Base-by-base conservation (phyloP, 2,888 invertebrate species). In the Serrognathus titanus region DNA sequence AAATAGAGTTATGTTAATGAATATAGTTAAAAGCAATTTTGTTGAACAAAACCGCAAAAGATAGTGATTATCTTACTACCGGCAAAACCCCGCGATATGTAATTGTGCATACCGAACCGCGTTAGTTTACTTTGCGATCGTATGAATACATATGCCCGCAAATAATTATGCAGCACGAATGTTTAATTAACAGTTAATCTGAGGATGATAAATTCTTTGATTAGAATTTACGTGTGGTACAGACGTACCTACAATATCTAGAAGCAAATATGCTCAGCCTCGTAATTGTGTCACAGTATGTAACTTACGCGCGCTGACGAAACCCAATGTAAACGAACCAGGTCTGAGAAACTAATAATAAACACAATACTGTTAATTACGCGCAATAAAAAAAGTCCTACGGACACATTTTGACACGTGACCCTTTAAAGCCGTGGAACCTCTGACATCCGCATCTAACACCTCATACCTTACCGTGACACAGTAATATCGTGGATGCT, bases 401-500 rank as follows among this genome's bases (percentile, higher is more conserved):
- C 49, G 48, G 41, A 52, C 49, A 49, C 43, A 43, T 43, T 53
- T 16, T 57, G 57, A 53, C 57, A 47, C 43, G 36, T 50, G 43
- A 43, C 43, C 50, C 51, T 51, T 51, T 36, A 55, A 38, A 37
- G 55, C 35, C 46, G 39, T 36, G 52, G 52, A 46, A 53, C 53
- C 53, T 55, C 58, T 55, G 58, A 55, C 58, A 55, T 51, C 55
- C 38, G 48, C 45, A 13, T 47, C 56, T 48, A 43, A 48, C 48
- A 50, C 48, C 56, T 52, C 12, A 48, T 16, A 52, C 43, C 47
- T 50, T 16, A 35, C 46, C 60, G 47, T 60, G 60, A 60, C 60
- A 60, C 52, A 52, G 55, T 58, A 60, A 60, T 60, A 58, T 60
- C 48, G 55, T 53, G 58, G 48, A 51, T 47, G 55, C 49, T 40